Base-by-base conservation (phyloP, 2,888 invertebrate genomes). In the Stramonita haemastoma region DNA sequence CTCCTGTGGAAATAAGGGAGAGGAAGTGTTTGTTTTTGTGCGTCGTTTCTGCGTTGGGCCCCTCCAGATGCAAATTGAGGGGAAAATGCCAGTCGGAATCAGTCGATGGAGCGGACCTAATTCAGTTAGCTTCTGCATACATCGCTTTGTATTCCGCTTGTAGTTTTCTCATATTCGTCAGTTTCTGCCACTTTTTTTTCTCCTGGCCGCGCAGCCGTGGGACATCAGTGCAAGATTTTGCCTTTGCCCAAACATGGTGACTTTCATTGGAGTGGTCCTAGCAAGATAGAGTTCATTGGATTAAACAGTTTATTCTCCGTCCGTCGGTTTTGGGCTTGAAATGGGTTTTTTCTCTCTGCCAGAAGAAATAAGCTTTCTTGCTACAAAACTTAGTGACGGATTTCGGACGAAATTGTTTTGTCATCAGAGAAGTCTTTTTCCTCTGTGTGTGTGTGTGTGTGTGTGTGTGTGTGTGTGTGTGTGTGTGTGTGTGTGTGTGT, bases 41-140 rank as follows among this genome's bases (percentile, higher is more conserved):
- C 86, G 57, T 46, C 81, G 86, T 73, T 87, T 90, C 90, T 90
- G 81, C 84, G 87, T 29, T 57, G 81, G 36, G 26, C 86, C 87
- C 89, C 84, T 89, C 86, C 88, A 85, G 87, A 90, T 90, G 90
- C 90, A 89, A 90, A 90, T 90, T 90, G 90, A 60, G 90, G 90
- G 84, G 89, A 89, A 89, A 86, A 66, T 89, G 90, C 88, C 90
- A 90, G 86, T 81, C 81, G 73, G 83, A 70, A 90, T 90, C 90
- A 90, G 88, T 86, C 88, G 87, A 81, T 36, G 81, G 79, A 81
- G 79, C 81, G 88, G 36, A 32, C 57, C 60, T 90, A 90, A 90
- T 90, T 83, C 29, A 56, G 86, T 90, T 90, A 90, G 46, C 60
- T 70, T 88, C 66, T 77, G 86, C 90, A 90, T 88, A 90, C 90